Evolutionary conservation across 2,888 invertebrate species (phyloP).

Genomic region (Formica aserva): DNA sequence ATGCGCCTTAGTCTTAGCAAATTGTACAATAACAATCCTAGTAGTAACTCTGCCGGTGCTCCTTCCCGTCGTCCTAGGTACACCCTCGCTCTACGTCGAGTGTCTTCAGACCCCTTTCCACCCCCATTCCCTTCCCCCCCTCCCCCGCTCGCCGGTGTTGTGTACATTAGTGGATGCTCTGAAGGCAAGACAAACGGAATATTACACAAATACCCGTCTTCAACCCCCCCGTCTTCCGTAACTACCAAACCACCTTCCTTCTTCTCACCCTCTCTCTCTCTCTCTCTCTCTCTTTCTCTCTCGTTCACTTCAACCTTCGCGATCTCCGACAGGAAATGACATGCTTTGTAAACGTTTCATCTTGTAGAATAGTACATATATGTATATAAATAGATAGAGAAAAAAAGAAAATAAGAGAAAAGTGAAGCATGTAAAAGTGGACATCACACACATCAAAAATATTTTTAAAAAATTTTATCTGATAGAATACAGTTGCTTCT

Average conservation of each 20-base stretch:
- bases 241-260: conserved; percentile 65
- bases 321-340: conserved; percentile 77
- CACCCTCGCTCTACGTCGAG: conserved; percentile 65
- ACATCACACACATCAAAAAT: conserved; percentile 78
- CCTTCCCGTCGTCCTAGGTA: conserved; percentile 74
- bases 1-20: conserved; percentile 83
- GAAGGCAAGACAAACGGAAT: conserved; percentile 86
- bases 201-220: conserved; percentile 85
- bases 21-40: conserved; percentile 86
- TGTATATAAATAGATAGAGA: conserved; percentile 30
- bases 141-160: conserved; percentile 78
- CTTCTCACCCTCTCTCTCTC: conserved; percentile 67
- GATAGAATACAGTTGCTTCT: not conserved
- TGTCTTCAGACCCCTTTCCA: conserved; percentile 64
- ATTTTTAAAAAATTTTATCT: conserved; percentile 59
- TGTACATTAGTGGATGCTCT: conserved; percentile 86
- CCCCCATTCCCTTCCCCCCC: not conserved
- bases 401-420: conserved; percentile 6
- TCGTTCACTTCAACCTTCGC: conserved; percentile 76
- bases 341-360: conserved; percentile 69
- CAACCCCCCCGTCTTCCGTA: conserved; percentile 59
- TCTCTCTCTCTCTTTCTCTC: conserved; percentile 64
- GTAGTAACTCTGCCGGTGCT: conserved; percentile 74
- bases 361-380: conserved; percentile 19
- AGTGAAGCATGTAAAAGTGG: conserved; percentile 40